Percentiles rank a stretch among this genome's conserved stretches.
phyloP scores from a whole-genome alignment of 2,797 vertebrate genomes.

The Acipenser ruthenus region DNA sequence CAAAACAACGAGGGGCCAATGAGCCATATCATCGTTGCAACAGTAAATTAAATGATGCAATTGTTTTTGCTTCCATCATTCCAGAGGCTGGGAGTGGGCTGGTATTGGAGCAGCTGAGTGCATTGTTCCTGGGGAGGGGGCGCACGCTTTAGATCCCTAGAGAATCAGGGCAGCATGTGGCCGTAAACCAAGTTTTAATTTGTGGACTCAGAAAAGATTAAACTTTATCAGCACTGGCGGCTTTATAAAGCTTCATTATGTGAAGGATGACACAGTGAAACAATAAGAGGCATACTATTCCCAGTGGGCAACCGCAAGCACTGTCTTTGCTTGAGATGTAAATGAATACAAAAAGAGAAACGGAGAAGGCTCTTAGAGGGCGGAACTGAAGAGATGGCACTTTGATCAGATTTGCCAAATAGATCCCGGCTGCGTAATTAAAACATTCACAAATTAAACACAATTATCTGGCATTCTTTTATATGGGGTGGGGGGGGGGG shows the following conservation, averaged over 20 bases:
- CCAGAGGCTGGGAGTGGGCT: constrained; percentile 30
- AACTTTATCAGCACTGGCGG: constrained; percentile 49
- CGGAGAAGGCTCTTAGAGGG: constrained; percentile 40
- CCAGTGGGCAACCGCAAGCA: constrained; percentile 44
- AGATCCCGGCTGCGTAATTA: constrained; percentile 60
- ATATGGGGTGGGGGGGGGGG: constrained; percentile 23
- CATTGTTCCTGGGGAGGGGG: constrained; percentile 31
- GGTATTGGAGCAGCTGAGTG: constrained; percentile 28
- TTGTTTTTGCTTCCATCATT: constrained; percentile 52
- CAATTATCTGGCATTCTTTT: constrained; percentile 57
- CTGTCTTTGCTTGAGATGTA: constrained; percentile 55
- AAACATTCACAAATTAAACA: constrained; percentile 69
- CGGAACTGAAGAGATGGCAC: constrained; percentile 47
- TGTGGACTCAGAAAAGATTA: constrained; percentile 39
- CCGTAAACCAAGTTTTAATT: constrained; percentile 43
- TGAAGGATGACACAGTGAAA: constrained; percentile 60
- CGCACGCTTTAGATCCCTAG: constrained; percentile 30
- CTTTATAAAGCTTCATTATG: constrained; percentile 47
- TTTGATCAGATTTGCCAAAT: constrained; percentile 48
- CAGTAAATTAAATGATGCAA: constrained; percentile 62
- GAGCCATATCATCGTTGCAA: constrained; percentile 49
- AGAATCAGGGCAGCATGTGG: constrained; percentile 41
- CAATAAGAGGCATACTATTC: constrained; percentile 44
- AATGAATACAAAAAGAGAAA: constrained; percentile 42
- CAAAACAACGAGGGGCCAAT: constrained; percentile 55